These are phyloP conservation scores for Theonella swinhoei DNA, from an alignment of 37 sponge, comb jelly and placozoan genomes.

Conservation along the genomic window DNA sequence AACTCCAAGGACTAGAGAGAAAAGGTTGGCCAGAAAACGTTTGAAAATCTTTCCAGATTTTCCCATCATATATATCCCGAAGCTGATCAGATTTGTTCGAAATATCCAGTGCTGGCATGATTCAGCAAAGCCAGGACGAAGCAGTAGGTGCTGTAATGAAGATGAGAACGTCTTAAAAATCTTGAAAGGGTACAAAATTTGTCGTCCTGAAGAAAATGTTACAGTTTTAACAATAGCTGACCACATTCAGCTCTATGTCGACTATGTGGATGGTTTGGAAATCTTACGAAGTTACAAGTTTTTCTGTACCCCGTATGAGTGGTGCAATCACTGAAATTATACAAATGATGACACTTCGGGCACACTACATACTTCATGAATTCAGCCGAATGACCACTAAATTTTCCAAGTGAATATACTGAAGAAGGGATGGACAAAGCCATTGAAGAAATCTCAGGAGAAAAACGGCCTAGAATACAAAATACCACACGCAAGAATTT, in stretches of 20 bases:
- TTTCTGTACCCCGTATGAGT: not conserved
- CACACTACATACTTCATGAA: slow-evolving; percentile 9
- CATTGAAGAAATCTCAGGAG: not conserved
- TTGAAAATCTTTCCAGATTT: slow-evolving; percentile 33
- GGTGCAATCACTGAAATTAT: not conserved
- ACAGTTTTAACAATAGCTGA: slow-evolving; percentile 19
- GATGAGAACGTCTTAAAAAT: slow-evolving; percentile 12
- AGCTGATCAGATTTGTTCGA: not conserved
- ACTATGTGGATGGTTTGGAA: slow-evolving; percentile 49
- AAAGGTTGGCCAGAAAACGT: too few relatives aligned
- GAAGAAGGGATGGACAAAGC: not conserved
- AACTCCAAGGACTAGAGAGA: too few relatives aligned
- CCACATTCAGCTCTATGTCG: slow-evolving; percentile 9
- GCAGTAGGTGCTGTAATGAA: slow-evolving; percentile 6
- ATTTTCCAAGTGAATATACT: not conserved
- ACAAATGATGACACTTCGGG: slow-evolving; percentile 10
- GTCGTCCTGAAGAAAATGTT: not conserved
- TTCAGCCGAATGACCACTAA: not conserved
- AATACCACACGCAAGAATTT: too few relatives aligned
- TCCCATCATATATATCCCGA: slow-evolving; percentile 37
- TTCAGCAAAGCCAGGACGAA: slow-evolving; percentile 13
- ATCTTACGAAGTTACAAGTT: slow-evolving; percentile 28
- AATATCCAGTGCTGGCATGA: too few relatives aligned
- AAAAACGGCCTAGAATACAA: too few relatives aligned
- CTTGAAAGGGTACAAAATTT: not conserved